Percentiles rank a stretch among this genome's conserved stretches.
Evolutionary conservation across 1,140 invertebrate species (phyloP).

Genomic region (Drosophila murphyi): DNA sequence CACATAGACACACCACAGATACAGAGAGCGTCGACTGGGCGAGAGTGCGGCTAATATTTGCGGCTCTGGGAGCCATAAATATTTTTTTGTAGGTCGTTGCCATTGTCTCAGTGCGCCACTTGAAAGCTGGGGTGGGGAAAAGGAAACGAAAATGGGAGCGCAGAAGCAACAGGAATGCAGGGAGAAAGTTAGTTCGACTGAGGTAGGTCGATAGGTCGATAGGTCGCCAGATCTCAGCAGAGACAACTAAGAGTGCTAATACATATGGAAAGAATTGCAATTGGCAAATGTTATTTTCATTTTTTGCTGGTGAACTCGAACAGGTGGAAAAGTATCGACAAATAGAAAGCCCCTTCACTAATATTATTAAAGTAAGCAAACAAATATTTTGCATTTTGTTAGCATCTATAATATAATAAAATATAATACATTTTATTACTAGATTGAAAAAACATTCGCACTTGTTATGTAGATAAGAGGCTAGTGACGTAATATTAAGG

Average conservation of each 20-base stretch:
- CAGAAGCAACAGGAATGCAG: not conserved
- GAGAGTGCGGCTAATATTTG: conserved; percentile 62
- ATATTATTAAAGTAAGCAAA: no score
- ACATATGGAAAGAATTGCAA: not conserved
- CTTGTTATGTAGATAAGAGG: no score
- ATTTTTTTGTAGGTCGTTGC: conserved; percentile 58
- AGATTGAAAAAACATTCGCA: no score
- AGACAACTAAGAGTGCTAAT: not conserved
- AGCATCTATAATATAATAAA: no score
- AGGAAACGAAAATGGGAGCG: not conserved
- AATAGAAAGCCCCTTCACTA: no score
- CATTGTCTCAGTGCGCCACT: conserved; percentile 53
- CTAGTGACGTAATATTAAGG: no score
- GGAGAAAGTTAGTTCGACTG: conserved; percentile 21
- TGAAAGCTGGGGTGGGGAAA: conserved; percentile 5
- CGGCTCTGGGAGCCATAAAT: conserved; percentile 59
- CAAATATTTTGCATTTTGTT: no score
- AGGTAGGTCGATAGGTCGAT: conserved; percentile 24
- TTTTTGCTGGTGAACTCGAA: no score
- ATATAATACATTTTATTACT: no score
- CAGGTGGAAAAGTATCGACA: no score
- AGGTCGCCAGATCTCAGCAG: conserved; percentile 6
- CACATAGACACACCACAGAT: conserved; percentile 9
- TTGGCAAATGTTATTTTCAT: not conserved
- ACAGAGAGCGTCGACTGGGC: conserved; percentile 4